These are phyloP conservation scores for Tetrapedia diversipes DNA, from an alignment of 2,888 invertebrate genomes.

Conservation along the genomic window DNA sequence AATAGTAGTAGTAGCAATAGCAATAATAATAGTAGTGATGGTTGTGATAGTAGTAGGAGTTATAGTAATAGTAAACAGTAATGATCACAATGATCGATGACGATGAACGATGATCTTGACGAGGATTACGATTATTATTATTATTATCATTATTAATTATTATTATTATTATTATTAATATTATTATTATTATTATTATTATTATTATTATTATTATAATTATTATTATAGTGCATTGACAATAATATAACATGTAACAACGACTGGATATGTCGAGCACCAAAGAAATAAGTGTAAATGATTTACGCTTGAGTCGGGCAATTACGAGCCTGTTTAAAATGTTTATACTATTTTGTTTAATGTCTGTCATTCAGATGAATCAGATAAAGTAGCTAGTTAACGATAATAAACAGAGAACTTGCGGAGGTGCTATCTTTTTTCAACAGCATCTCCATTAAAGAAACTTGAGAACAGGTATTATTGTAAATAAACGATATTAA, in stretches of 20 bases:
- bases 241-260: conserved; percentile 71
- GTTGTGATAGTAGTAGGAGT: not conserved
- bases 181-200: conserved; percentile 36
- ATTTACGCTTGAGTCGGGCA: conserved; percentile 40
- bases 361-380: too few species aligned
- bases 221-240: conserved; percentile 47
- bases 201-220: conserved; percentile 36
- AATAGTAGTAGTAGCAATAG: conserved; percentile 6
- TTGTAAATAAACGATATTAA: too few species aligned
- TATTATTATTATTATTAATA: conserved; percentile 38
- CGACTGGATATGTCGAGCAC: conserved; percentile 80
- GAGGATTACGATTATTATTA: conserved; percentile 39
- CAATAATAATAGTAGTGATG: not conserved
- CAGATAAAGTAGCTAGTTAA: too few species aligned
- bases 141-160: conserved; percentile 42
- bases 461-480: too few species aligned
- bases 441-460: too few species aligned
- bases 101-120: conserved; percentile 38
- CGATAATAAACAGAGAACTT: too few species aligned
- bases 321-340: conserved; percentile 12
- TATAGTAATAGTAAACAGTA: conserved; percentile 19
- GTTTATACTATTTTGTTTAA: too few species aligned
- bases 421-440: too few species aligned
- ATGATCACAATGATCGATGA: conserved; percentile 22
- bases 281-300: conserved; percentile 77